These are phyloP conservation scores for Phyto melanocephala DNA, from an alignment of 2,888 invertebrate genomes.

Conservation along the genomic window DNA sequence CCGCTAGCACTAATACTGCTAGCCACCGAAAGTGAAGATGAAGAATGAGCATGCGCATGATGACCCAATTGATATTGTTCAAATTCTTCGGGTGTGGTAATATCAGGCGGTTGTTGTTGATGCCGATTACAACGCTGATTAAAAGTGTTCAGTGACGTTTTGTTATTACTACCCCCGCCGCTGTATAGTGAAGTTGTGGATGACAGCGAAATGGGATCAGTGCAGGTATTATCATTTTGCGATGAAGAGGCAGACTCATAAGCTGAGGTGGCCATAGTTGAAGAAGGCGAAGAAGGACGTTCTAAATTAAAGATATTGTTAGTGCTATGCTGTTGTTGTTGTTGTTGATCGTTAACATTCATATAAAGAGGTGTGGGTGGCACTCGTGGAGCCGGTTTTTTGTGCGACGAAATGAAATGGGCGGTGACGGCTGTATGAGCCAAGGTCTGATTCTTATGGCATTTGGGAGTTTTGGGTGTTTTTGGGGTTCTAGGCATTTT, in stretches of 20 bases:
- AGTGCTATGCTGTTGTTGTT: background rate
- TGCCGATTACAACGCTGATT: slow-evolving; percentile 70
- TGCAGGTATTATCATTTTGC: slow-evolving; percentile 68
- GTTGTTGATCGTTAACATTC: slow-evolving; percentile 71
- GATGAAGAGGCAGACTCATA: slow-evolving; percentile 74
- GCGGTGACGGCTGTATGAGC: slow-evolving; percentile 57
- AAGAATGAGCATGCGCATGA: slow-evolving; percentile 68
- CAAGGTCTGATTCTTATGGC: slow-evolving; percentile 45
- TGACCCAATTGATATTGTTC: slow-evolving; percentile 74
- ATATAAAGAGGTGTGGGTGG: slow-evolving; percentile 71
- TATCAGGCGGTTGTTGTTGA: slow-evolving; percentile 70
- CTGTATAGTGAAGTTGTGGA: slow-evolving; percentile 72
- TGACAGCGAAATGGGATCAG: slow-evolving; percentile 74
- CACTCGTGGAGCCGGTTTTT: slow-evolving; percentile 58
- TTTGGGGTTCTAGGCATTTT: slow-evolving; percentile 63
- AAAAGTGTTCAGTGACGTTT: slow-evolving; percentile 12
- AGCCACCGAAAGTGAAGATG: slow-evolving; percentile 71
- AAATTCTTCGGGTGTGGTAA: slow-evolving; percentile 72
- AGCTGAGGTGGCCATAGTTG: slow-evolving; percentile 72
- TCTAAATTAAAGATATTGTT: slow-evolving; percentile 49
- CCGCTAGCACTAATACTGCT: slow-evolving; percentile 70
- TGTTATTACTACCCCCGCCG: slow-evolving; percentile 66
- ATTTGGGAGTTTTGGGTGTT: slow-evolving; percentile 69
- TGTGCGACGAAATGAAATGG: slow-evolving; percentile 61
- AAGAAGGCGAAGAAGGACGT: slow-evolving; percentile 67